Conservation (phyloP, 2,797 vertebrate genomes). For the Aeoliscus strigatus region DNA sequence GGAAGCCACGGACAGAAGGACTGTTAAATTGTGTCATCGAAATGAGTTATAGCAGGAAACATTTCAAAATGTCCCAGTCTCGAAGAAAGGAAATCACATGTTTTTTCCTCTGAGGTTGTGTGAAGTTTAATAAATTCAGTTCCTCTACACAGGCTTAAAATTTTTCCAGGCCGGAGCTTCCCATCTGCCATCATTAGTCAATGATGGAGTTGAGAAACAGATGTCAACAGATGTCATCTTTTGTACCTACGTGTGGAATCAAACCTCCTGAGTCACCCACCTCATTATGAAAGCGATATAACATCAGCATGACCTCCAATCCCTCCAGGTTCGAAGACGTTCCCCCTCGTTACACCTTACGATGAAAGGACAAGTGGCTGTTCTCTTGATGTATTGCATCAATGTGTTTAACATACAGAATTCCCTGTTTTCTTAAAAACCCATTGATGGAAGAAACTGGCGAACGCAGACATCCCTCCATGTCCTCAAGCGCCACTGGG, state of each 20-base stretch:
- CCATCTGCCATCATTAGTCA: neutral
- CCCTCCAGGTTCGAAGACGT: too few species aligned
- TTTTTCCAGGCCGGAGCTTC: too few species aligned
- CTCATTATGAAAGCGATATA: conserved; percentile 32
- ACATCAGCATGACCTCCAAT: too few species aligned
- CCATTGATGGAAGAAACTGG: conserved; percentile 33
- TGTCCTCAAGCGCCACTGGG: conserved; percentile 50
- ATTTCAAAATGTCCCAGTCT: too few species aligned
- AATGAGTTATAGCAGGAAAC: too few species aligned
- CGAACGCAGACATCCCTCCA: conserved; percentile 32
- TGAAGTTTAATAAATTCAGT: too few species aligned
- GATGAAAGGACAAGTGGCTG: conserved; percentile 30
- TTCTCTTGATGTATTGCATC: conserved; percentile 40
- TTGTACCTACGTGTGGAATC: conserved; percentile 12
- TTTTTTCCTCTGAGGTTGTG: too few species aligned
- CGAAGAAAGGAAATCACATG: too few species aligned
- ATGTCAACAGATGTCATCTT: conserved; percentile 10
- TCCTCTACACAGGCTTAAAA: too few species aligned
- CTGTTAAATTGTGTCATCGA: too few species aligned
- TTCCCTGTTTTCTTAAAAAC: conserved; percentile 43
- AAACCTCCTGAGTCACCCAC: conserved; percentile 17
- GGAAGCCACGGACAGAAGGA: too few species aligned
- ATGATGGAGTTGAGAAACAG: conserved; percentile 2
- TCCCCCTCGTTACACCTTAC: conserved; percentile 15
- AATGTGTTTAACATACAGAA: conserved; percentile 41